Conservation (phyloP, 2,888 invertebrate genomes). For the Hedychridium roseum region DNA sequence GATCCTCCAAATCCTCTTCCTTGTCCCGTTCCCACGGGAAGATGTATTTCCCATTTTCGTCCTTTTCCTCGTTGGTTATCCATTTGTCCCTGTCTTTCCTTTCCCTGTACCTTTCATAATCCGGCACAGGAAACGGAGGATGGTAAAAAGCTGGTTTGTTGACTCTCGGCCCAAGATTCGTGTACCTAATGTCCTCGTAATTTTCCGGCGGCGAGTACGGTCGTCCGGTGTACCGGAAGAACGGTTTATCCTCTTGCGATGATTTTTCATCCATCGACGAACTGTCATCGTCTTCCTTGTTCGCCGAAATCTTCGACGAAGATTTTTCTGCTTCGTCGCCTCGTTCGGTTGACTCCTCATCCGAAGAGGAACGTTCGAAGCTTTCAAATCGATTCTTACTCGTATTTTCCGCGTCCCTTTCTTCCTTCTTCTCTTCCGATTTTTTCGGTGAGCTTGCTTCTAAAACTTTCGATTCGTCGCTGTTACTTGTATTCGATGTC, state of each 20-base stretch:
- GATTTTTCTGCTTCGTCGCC: too few relatives aligned
- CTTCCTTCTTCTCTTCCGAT: neutral
- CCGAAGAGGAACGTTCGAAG: too few relatives aligned
- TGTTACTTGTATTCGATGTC: conserved; percentile 4
- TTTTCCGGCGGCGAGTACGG: conserved; percentile 54
- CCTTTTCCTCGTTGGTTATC: conserved; percentile 17
- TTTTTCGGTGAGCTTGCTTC: conserved; percentile 7
- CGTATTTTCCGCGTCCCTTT: conserved; percentile 3
- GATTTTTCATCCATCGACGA: conserved; percentile 17
- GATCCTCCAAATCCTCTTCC: conserved; percentile 24
- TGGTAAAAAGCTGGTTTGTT: conserved; percentile 55
- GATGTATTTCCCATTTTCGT: conserved; percentile 33
- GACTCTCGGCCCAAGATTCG: conserved; percentile 51
- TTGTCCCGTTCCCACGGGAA: conserved; percentile 52
- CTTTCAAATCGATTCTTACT: too few relatives aligned
- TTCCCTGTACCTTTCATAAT: conserved; percentile 27
- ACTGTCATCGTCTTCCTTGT: conserved; percentile 24
- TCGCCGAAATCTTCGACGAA: neutral
- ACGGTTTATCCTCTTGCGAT: conserved; percentile 35
- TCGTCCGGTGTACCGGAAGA: conserved; percentile 41
- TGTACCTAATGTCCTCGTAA: conserved; percentile 49
- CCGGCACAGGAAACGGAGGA: conserved; percentile 43
- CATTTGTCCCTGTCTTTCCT: conserved; percentile 5
- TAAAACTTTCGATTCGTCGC: conserved; percentile 1
- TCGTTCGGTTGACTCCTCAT: too few relatives aligned